Evolutionary conservation across 2,113 vertebrate genomes (phyloP).

Genomic region (Calypte anna): DNA sequence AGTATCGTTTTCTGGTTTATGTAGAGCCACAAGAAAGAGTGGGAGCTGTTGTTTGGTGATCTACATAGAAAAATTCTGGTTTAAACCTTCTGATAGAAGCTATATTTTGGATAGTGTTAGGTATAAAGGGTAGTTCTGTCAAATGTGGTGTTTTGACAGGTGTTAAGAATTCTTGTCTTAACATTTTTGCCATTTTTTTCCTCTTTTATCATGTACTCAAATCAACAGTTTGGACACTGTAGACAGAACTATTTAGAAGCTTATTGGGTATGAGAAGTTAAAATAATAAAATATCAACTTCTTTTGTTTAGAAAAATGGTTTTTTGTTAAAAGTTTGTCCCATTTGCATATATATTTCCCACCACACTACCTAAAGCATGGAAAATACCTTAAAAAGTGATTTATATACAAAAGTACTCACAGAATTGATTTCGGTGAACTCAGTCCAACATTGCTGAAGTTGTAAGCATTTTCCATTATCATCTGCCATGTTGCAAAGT

Average conservation of each 20-base stretch:
- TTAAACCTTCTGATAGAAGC: not conserved
- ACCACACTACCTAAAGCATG: not conserved
- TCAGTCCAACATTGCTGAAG: not conserved
- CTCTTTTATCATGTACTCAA: not conserved
- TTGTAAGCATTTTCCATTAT: not conserved
- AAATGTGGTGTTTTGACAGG: not conserved
- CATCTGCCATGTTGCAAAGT: not conserved
- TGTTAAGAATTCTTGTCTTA: not conserved
- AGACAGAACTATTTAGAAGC: not conserved
- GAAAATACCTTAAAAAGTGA: constrained; percentile 29
- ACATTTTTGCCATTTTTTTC: not conserved
- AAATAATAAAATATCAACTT: not conserved
- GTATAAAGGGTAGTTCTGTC: not conserved
- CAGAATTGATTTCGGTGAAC: constrained; percentile 11
- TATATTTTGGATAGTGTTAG: not conserved
- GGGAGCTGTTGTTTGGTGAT: not conserved
- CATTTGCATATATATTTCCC: not conserved
- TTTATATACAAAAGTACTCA: not conserved
- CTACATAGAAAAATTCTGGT: not conserved
- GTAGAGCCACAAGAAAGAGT: not conserved
- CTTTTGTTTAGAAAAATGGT: not conserved
- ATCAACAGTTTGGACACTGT: not conserved
- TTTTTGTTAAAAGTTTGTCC: not conserved
- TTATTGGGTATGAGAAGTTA: not conserved
- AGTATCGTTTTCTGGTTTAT: not conserved